A percentile compares a stretch with the other conserved stretches of the same genome.
These are phyloP conservation scores for Protosalanx chinensis DNA, from an alignment of 2,797 vertebrate genomes.

Conservation along the genomic window DNA sequence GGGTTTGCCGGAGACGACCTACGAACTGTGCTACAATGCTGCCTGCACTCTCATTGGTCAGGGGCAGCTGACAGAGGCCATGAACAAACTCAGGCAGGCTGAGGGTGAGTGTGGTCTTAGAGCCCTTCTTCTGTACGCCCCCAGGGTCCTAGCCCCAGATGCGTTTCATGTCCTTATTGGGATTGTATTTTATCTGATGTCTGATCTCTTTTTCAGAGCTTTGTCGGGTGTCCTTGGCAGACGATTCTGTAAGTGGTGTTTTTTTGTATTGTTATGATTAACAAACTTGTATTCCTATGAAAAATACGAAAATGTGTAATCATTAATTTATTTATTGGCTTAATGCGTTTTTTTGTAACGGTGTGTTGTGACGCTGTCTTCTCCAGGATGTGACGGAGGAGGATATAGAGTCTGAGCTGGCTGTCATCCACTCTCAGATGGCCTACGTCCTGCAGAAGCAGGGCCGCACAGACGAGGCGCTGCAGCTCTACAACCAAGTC, in stretches of 20 bases:
- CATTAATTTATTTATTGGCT: too few species aligned
- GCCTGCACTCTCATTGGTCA: constrained; percentile 91
- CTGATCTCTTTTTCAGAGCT: constrained; percentile 73
- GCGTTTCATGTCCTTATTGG: not conserved
- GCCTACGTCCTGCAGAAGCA: constrained; percentile 92
- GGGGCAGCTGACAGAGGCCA: constrained; percentile 82
- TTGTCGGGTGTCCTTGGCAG: constrained; percentile 87
- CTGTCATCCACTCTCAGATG: constrained; percentile 98
- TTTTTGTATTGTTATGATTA: not conserved
- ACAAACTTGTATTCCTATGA: not conserved
- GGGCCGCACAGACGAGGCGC: constrained; percentile 87
- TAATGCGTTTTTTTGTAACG: not conserved
- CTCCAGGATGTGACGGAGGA: constrained; percentile 82
- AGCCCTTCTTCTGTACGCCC: not conserved
- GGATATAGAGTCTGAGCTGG: constrained; percentile 89
- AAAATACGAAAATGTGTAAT: too few species aligned
- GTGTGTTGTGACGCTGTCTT: not conserved
- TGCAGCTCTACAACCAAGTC: constrained; percentile 99
- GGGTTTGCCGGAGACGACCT: constrained; percentile 88
- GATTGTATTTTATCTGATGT: not conserved
- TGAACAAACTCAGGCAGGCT: constrained; percentile 87
- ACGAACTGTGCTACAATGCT: constrained; percentile 94
- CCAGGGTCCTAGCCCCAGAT: not conserved
- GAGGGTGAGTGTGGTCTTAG: constrained; percentile 77
- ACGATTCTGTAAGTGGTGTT: constrained; percentile 87